phyloP scores from a whole-genome alignment of 2,113 vertebrate genomes.

The Leptobrachium ailaonicum region DNA sequence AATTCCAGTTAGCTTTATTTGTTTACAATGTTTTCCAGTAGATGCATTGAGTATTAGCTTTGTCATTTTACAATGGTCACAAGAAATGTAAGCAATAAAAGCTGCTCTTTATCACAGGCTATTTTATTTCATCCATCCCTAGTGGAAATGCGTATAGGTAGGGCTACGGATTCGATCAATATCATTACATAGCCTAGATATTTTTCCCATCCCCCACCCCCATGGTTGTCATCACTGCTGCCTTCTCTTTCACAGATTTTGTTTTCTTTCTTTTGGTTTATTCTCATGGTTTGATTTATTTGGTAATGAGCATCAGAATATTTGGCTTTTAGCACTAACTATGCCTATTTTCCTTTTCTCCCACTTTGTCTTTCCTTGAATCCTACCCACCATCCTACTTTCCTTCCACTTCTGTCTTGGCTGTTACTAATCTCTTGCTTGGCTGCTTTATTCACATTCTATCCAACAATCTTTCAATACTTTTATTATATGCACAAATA shows the following conservation, averaged over 20 bases:
- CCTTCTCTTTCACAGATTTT: constrained; percentile 23
- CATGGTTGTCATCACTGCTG: background rate
- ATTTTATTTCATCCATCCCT: background rate
- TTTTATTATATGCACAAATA: too few species aligned
- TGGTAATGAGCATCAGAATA: constrained; percentile 27
- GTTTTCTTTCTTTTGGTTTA: background rate
- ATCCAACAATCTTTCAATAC: too few species aligned
- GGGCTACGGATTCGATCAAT: background rate
- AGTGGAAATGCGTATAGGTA: background rate
- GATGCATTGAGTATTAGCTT: too few species aligned
- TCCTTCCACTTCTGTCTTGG: background rate
- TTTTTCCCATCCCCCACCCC: constrained; percentile 8
- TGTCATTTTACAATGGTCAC: too few species aligned
- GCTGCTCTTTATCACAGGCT: too few species aligned
- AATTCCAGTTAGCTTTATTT: too few species aligned
- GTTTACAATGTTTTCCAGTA: too few species aligned
- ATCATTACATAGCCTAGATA: background rate
- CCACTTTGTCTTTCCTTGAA: constrained; percentile 39
- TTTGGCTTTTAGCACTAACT: constrained; percentile 48
- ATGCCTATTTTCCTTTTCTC: constrained; percentile 36
- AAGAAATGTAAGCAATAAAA: too few species aligned
- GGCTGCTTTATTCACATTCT: background rate
- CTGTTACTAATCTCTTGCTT: constrained; percentile 21
- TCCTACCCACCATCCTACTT: constrained; percentile 21
- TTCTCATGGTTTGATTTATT: constrained; percentile 28